These are phyloP conservation scores for Phrynocephalus vlangalii DNA, from an alignment of 2,797 vertebrate species.

Conservation along the genomic window DNA sequence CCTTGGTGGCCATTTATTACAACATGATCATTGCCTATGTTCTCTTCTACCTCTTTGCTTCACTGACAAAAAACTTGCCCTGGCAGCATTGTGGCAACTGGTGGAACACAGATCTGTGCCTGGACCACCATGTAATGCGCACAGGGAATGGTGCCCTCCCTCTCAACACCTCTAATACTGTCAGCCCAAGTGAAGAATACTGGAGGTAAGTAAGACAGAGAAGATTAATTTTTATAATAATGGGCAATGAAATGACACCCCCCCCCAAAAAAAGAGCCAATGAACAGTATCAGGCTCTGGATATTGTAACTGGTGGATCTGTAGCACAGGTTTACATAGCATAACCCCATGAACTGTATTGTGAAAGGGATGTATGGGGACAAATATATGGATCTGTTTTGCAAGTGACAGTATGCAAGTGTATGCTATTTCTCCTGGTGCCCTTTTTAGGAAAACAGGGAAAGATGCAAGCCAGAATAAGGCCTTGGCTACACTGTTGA, in stretches of 20 bases:
- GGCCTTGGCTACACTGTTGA: too few species aligned
- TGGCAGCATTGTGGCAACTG: constrained; percentile 84
- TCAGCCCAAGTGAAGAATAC: constrained; percentile 86
- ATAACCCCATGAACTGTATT: not conserved
- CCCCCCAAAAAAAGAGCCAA: too few species aligned
- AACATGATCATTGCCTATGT: constrained; percentile 87
- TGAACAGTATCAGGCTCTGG: not conserved
- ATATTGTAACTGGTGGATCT: not conserved
- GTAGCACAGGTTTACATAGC: not conserved
- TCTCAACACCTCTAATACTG: constrained; percentile 78
- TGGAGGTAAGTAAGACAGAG: constrained; percentile 77
- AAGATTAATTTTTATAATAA: not conserved
- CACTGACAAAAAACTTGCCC: constrained; percentile 82
- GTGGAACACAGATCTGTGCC: constrained; percentile 83
- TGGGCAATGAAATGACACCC: not conserved
- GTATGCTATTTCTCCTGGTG: not conserved
- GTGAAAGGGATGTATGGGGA: not conserved
- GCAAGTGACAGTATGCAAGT: not conserved
- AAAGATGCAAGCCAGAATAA: not conserved
- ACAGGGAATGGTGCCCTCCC: constrained; percentile 70
- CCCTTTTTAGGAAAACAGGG: not conserved
- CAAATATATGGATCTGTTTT: not conserved
- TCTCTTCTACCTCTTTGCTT: constrained; percentile 87
- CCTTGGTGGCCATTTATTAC: constrained; percentile 85
- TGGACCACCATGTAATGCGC: constrained; percentile 77